Conservation (phyloP, 37 sponge, comb jelly and placozoan genomes). For the Mnemiopsis leidyi region DNA sequence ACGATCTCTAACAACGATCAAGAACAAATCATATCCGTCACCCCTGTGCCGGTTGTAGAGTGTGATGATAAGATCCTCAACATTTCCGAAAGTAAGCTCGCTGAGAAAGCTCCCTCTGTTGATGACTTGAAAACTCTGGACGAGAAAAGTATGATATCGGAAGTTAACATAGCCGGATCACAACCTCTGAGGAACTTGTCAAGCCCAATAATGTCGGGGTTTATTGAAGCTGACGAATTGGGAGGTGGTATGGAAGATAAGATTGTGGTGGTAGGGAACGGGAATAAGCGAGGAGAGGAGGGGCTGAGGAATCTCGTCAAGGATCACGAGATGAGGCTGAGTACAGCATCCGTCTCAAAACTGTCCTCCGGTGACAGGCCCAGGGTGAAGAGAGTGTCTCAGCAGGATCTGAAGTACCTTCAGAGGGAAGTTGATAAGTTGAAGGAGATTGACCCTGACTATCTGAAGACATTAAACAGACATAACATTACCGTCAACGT, state of each 20-base stretch:
- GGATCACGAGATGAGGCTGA: slow-evolving; percentile 31
- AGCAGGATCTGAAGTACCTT: neutral
- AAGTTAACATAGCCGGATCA: neutral
- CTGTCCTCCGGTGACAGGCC: neutral
- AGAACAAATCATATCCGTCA: neutral
- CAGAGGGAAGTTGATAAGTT: neutral
- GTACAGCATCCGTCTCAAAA: neutral
- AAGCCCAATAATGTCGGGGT: neutral
- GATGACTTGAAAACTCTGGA: neutral
- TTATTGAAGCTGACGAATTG: neutral
- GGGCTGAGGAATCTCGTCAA: neutral
- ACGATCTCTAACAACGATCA: neutral
- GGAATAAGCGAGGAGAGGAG: neutral
- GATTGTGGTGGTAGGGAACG: neutral
- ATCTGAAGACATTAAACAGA: slow-evolving; percentile 19
- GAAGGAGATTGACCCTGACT: slow-evolving; percentile 1
- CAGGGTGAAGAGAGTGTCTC: neutral
- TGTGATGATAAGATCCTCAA: neutral
- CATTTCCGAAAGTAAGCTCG: neutral
- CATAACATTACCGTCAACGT: neutral
- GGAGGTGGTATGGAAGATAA: neutral
- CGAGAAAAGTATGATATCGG: neutral
- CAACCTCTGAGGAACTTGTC: neutral
- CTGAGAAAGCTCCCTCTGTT: neutral
- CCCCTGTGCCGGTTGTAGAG: neutral